phyloP scores from a whole-genome alignment of 2,113 vertebrate genomes.

The Forbesichthys papilliferus region DNA sequence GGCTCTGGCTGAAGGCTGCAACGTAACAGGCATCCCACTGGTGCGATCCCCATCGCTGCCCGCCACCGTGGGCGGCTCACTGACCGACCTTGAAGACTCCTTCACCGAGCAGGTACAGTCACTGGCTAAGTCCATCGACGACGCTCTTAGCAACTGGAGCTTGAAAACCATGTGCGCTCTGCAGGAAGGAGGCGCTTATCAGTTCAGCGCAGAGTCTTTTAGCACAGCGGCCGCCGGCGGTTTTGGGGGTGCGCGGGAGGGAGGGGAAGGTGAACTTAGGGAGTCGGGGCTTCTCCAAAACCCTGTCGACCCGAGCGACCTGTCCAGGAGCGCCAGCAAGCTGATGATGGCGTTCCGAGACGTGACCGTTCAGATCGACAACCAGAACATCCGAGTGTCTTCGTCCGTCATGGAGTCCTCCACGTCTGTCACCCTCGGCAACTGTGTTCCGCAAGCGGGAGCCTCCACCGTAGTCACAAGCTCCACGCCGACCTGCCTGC shows the following conservation, averaged over 20 bases:
- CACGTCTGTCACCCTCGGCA: slow-evolving; percentile 88
- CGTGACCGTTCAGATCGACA: slow-evolving; percentile 95
- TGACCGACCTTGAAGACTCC: slow-evolving; percentile 96
- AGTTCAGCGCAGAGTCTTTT: slow-evolving; percentile 87
- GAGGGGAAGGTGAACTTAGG: slow-evolving; percentile 40
- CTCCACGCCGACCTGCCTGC: slow-evolving; percentile 18
- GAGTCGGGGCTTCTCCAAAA: slow-evolving; percentile 48
- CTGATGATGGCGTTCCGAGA: slow-evolving; percentile 98
- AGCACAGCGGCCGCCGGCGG: slow-evolving; percentile 55
- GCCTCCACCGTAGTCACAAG: slow-evolving; percentile 20
- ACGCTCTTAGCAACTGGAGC: slow-evolving; percentile 97
- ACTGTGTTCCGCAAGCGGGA: slow-evolving; percentile 78
- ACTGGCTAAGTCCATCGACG: slow-evolving; percentile 96
- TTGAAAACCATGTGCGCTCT: slow-evolving; percentile 96
- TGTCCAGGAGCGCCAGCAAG: slow-evolving; percentile 87
- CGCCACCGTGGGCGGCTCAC: slow-evolving; percentile 83
- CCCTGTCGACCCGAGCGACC: slow-evolving; percentile 70
- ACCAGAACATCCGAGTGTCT: slow-evolving; percentile 91
- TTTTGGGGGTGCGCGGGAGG: slow-evolving; percentile 44
- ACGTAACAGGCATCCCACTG: slow-evolving; percentile 86
- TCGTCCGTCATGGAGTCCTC: slow-evolving; percentile 85
- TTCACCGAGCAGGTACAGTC: slow-evolving; percentile 98
- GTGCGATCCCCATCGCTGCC: slow-evolving; percentile 91
- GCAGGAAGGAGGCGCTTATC: slow-evolving; percentile 87
- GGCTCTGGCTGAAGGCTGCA: slow-evolving; percentile 90